A percentile compares a stretch with the other conserved stretches of the same genome.
Conservation (phyloP, 2,113 vertebrate species). For the Sorex araneus region DNA sequence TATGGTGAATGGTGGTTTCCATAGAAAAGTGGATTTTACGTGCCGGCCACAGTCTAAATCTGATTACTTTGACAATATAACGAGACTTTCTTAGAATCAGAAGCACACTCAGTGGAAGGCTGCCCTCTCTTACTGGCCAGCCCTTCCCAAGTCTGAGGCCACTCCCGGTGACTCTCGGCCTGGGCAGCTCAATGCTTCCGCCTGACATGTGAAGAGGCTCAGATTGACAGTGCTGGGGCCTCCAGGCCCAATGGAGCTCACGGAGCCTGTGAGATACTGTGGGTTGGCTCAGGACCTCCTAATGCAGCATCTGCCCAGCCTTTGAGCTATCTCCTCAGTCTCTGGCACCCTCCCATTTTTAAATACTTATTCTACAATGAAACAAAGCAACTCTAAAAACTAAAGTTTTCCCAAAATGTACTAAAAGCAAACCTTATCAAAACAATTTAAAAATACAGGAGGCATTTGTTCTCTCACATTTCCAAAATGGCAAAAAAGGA, state of each 20-base stretch:
- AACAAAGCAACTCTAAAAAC: background rate
- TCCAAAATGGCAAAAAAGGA: background rate
- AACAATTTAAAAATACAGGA: background rate
- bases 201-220: too few relatives aligned
- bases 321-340: too few relatives aligned
- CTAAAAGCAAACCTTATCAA: background rate
- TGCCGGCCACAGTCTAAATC: background rate
- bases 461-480: background rate
- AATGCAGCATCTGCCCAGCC: too few relatives aligned
- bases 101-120: background rate
- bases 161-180: too few relatives aligned
- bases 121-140: too few relatives aligned
- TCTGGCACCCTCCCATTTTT: background rate
- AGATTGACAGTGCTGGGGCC: too few relatives aligned
- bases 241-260: too few relatives aligned
- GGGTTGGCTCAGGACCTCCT: too few relatives aligned
- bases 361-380: slow-evolving; percentile 33
- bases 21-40: background rate
- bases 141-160: too few relatives aligned
- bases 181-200: too few relatives aligned
- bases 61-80: background rate
- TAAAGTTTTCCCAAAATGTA: too few relatives aligned
- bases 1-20: background rate
- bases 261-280: too few relatives aligned
- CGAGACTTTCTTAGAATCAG: slow-evolving; percentile 42